Percentiles rank a stretch among this genome's conserved stretches.
Conservation (phyloP, 2,113 vertebrate species). For the Hipposideros armiger region DNA sequence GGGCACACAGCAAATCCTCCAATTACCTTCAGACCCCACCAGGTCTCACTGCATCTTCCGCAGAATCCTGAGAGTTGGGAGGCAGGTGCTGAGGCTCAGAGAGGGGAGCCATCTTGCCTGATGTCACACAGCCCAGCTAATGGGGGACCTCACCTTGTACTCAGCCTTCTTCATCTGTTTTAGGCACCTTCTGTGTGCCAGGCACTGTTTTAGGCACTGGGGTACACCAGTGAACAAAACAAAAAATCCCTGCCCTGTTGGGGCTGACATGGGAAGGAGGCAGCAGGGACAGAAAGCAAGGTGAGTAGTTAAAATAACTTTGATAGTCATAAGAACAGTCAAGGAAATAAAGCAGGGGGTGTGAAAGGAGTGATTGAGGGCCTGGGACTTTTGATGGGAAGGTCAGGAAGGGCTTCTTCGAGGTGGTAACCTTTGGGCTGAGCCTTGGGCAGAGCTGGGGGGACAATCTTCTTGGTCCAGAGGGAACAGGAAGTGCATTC, state of each 20-base stretch:
- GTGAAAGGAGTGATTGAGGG: background rate
- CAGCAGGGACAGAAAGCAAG: background rate
- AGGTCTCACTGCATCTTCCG: background rate
- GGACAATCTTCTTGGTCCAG: background rate
- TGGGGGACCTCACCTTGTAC: background rate
- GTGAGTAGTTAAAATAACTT: rapidly evolving
- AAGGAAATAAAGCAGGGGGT: background rate
- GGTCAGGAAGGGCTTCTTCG: background rate
- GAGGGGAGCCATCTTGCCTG: background rate
- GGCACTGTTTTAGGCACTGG: background rate
- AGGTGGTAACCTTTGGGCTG: background rate
- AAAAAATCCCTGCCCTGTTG: background rate
- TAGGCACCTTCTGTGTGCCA: background rate
- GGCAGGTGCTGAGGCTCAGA: background rate
- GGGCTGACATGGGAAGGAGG: background rate
- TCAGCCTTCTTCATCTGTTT: background rate
- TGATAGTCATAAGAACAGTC: background rate
- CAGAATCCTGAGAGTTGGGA: background rate
- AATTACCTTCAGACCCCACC: background rate
- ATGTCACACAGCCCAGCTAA: background rate
- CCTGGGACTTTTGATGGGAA: background rate
- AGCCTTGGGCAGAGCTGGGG: background rate
- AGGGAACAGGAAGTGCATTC: background rate
- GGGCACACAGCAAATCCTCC: slow-evolving; percentile 5
- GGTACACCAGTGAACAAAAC: background rate